Evolutionary conservation across 2,888 invertebrate species (phyloP), one percentile per base, ranked within the genome.

Genomic region (Eumerus sabulonum): DNA sequence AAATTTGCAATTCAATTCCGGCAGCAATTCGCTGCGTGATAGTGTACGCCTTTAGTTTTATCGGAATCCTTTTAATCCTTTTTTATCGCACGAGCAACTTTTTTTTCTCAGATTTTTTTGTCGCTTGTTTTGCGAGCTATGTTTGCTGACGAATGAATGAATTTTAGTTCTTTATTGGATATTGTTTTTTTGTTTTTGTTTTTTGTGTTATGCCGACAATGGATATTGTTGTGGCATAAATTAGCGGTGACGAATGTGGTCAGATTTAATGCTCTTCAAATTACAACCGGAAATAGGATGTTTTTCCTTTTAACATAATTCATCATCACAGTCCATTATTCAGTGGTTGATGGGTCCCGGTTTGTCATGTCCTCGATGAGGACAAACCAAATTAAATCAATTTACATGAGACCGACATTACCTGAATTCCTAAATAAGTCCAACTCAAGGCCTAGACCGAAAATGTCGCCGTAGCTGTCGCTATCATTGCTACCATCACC

Each of bases 341-440:
- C 67, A 63, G 45, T 42, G 27, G 42, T 68, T 35, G 57, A 64
- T 68, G 53, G 44, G 56, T 14, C 63, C 67, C 72, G 51, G 72
- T 77, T 72, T 72, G 62, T 77, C 67, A 27, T 27, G 3, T 27
- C 27, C 3, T 56, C 38, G 66, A 73, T 63, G 79, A 79, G 73
- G 60, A 73, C 79, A 79, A 79, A 73, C 73, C 74, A 79, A 79
- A 79, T 79, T 79, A 74, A 79, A 79, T 79, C 79, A 79, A 79
- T 79, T 79, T 79, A 79, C 79, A 79, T 74, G 79, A 74, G 74
- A 74, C 79, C 73, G 73, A 79, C 79, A 74, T 79, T 79, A 79
- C 79, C 79, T 79, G 79, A 79, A 79, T 79, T 79, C 64, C 79
- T 79, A 79, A 79, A 74, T 74, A 79, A 79, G 79, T 79, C 27